Percentiles rank a stretch among this genome's conserved stretches.
phyloP scores from a whole-genome alignment of 2,888 invertebrate species.

The Pristionchus fissidentatus region DNA sequence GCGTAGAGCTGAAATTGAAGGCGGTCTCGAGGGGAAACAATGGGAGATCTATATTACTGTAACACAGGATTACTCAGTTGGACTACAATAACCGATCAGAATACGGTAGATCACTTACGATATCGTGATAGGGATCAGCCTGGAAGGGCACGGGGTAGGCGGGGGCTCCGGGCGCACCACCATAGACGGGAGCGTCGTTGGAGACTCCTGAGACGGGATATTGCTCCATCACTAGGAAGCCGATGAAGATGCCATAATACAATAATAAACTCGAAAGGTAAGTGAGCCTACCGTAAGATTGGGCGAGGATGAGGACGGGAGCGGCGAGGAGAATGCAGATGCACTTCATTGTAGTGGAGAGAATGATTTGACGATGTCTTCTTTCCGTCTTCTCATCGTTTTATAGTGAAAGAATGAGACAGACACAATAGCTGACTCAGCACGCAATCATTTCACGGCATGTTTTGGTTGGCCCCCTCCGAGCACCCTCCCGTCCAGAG shows the following conservation, averaged over 20 bases:
- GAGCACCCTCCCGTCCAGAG: no score
- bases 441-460: background rate
- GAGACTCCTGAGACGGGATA: background rate
- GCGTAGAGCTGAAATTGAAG: background rate
- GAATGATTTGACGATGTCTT: background rate
- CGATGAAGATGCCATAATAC: background rate
- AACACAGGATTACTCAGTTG: no score
- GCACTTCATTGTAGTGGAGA: constrained; percentile 16
- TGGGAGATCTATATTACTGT: no score
- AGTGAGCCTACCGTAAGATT: no score
- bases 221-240: background rate
- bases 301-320: background rate
- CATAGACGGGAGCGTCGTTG: background rate
- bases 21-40: no score
- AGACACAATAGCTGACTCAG: constrained; percentile 10
- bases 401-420: constrained; percentile 5
- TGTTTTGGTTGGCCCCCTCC: constrained; percentile 22
- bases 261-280: no score
- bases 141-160: background rate
- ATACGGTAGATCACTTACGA: no score
- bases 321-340: background rate
- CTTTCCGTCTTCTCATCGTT: background rate
- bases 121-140: background rate
- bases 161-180: background rate
- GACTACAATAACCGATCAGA: no score